Percentiles rank a stretch among this genome's conserved stretches.
These are phyloP conservation scores for Eclectus roratus DNA, from an alignment of 2,113 vertebrate species.

Conservation along the genomic window DNA sequence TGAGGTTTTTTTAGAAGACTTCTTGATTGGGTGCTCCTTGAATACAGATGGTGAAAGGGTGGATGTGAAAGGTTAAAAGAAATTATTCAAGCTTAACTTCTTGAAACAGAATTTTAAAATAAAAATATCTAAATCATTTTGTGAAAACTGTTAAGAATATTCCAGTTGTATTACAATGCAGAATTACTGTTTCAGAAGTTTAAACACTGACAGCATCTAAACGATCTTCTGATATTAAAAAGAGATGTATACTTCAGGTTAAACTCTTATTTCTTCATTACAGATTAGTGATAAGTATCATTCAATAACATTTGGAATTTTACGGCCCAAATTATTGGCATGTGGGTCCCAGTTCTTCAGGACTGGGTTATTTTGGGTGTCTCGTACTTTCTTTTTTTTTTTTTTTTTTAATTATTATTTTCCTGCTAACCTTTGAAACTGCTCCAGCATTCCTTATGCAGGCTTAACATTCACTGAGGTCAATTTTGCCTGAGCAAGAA, in stretches of 20 bases:
- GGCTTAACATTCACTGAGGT: neutral
- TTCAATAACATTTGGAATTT: neutral
- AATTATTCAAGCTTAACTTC: neutral
- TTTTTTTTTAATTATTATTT: neutral
- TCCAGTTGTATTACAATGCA: neutral
- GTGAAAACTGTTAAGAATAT: neutral
- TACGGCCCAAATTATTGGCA: neutral
- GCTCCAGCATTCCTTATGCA: neutral
- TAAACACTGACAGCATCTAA: neutral
- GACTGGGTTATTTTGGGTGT: neutral
- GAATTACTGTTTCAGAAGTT: neutral
- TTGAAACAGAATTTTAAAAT: neutral
- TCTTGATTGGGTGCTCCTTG: neutral
- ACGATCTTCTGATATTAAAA: neutral
- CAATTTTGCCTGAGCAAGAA: neutral
- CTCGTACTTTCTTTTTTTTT: neutral
- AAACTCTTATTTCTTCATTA: neutral
- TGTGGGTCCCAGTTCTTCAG: neutral
- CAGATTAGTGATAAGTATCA: neutral
- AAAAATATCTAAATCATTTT: neutral
- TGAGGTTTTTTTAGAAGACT: neutral
- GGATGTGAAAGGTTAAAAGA: neutral
- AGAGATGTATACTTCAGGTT: neutral
- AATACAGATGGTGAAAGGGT: neutral
- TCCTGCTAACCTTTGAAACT: neutral